Conservation (phyloP, 2,888 invertebrate species). For the Tachina fera region DNA sequence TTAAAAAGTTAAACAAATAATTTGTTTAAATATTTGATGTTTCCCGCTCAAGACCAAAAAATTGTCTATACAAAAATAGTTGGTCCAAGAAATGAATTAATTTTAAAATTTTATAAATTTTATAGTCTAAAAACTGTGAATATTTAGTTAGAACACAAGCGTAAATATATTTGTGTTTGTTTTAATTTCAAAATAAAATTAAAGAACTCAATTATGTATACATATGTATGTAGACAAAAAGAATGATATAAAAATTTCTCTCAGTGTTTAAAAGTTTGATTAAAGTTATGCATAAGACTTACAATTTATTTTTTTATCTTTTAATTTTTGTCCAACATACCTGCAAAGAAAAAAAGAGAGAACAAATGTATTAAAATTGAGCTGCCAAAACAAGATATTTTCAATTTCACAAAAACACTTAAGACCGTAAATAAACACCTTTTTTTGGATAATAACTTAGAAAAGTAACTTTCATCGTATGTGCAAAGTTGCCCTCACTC, state of each 20-base stretch:
- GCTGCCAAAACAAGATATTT: conserved; percentile 45
- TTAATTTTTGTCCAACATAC: conserved; percentile 53
- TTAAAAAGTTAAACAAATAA: neutral
- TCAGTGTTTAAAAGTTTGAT: too few relatives aligned
- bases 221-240: too few relatives aligned
- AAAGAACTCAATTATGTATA: too few relatives aligned
- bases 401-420: conserved; percentile 47
- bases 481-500: conserved; percentile 19
- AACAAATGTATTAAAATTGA: conserved; percentile 32
- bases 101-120: too few relatives aligned
- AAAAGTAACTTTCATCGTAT: conserved; percentile 21
- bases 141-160: too few relatives aligned
- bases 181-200: too few relatives aligned
- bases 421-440: conserved; percentile 13
- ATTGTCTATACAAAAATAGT: too few relatives aligned
- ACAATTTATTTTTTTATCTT: neutral
- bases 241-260: too few relatives aligned
- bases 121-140: too few relatives aligned
- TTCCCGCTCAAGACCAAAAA: neutral
- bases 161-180: too few relatives aligned
- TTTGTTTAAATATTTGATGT: too few relatives aligned
- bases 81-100: too few relatives aligned
- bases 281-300: neutral
- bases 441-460: neutral
- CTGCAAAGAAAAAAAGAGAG: conserved; percentile 55